Evolutionary conservation across 37 sponge, comb jelly and placozoan genomes (phyloP), one percentile per base, ranked within the genome.

Genomic region (Ianthella basta): DNA sequence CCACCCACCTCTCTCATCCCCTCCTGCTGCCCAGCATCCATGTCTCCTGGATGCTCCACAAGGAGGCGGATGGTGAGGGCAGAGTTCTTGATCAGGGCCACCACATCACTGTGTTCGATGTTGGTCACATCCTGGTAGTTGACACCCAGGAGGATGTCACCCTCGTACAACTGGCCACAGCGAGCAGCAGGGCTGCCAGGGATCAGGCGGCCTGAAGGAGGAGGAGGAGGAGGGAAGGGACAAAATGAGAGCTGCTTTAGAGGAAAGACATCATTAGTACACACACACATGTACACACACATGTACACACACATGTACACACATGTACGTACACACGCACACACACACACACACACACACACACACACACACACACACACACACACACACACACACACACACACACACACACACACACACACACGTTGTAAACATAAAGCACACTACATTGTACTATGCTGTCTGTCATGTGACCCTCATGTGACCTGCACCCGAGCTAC

Each of bases 101-200:
- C 93, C 39, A 93, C 87, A 84, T 94, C 92, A 0, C 80, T 75
- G 86, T 98, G 99, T 55, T 92, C 91, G 90, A 98, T 91, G 25
- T 72, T 80, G 64, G 90, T 85, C 59, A 97, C 98, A 80, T 94
- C 91, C 53, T 81, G 67, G 33, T 86, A 88, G 85, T 98, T 96
- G 36, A 98, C 97, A 21, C 91, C 85, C 66, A 98, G 66, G 24
- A 98, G 88, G 53, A 88, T 83, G 83, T 98, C 99, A 20, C 93
- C 94, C 25, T 85, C 72, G 34, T 87, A 82, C 37, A 98, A 86
- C 78, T 87, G 84, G 0, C 86, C 75, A 60, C 95, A 89, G 59
- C 39, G 37, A 60, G 92, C 96, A 34, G 99, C 99, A 32, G 99
- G 99, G 63, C 87, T 86, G 38, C 82, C 95, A 2, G 94, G 91